These are phyloP conservation scores for Genyomyrus donnyi DNA, from an alignment of 2,113 vertebrate genomes.

Conservation along the genomic window DNA sequence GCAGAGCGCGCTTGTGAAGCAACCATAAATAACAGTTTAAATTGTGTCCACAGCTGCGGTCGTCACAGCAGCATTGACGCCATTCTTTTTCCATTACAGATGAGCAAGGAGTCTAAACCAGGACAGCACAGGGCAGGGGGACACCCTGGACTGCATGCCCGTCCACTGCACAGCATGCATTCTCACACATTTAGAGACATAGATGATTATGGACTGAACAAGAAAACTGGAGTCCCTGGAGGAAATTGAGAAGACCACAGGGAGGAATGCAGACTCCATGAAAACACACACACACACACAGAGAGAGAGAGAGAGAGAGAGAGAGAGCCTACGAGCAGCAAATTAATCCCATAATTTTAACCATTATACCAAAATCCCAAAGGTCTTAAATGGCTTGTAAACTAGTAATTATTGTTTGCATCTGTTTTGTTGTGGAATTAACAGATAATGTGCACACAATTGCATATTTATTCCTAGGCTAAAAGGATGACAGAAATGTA, in stretches of 20 bases:
- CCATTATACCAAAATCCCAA: background rate
- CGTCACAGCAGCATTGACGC: background rate
- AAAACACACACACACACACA: background rate
- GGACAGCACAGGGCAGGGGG: background rate
- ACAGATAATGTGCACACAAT: background rate
- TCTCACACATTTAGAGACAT: background rate
- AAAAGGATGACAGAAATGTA: background rate
- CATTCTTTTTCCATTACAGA: background rate
- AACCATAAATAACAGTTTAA: background rate
- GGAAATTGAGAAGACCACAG: no score
- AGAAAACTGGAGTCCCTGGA: background rate
- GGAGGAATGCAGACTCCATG: background rate
- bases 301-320: no score
- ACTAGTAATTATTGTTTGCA: background rate
- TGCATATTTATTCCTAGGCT: background rate
- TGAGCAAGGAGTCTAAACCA: background rate
- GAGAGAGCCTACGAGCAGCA: background rate
- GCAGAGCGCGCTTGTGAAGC: background rate
- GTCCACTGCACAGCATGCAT: background rate
- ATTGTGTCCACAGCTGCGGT: background rate
- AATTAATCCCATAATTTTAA: background rate
- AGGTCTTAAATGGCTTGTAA: background rate
- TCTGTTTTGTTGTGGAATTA: background rate
- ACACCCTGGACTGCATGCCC: background rate
- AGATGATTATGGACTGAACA: background rate